Evolutionary conservation across 2,797 vertebrate genomes (phyloP), one percentile per base, ranked within the genome.

Genomic region (Melanotaenia pygmaea): DNA sequence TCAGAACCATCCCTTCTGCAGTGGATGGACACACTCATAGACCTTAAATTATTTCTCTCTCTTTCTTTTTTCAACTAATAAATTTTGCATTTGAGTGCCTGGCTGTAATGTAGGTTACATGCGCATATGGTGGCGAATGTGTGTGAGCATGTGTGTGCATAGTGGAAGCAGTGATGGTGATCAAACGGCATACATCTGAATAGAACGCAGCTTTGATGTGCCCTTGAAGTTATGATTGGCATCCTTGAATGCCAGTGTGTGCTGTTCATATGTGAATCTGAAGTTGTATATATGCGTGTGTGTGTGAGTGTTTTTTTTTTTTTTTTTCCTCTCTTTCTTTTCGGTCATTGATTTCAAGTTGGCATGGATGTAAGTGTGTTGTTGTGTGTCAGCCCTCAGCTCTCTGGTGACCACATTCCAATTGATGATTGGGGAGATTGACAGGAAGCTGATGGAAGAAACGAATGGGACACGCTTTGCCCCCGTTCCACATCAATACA

Each of bases 161-260:
- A 45, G 63, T 40, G 68, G 59, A 73, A 68, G 70, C 57, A 43
- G 72, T 65, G 66, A 53, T 59, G 56, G 50, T 72, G 92, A 91
- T 92, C 88, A 91, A 91, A 92, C 82, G 6, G 89, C 86, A 91
- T 88, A 90, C 85, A 91, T 91, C 72, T 82, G 79, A 86, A 82
- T 81, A 72, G 80, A 86, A 90, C 83, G 82, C 83, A 73, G 87
- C 91, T 93, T 92, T 92, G 89, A 92, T 92, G 87, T 86, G 83
- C 74, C 83, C 81, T 91, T 90, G 85, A 92, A 92, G 89, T 93
- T 89, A 79, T 90, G 90, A 91, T 86, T 88, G 90, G 72, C 81
- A 80, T 86, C 84, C 22, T 53, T 38, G 81, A 83, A 86, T 75
- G 84, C 75, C 83, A 82, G 67, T 62, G 14, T 56, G 67, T 22